Evolutionary conservation across 2,113 vertebrate genomes (phyloP).

Genomic region (Nothocercus julius): DNA sequence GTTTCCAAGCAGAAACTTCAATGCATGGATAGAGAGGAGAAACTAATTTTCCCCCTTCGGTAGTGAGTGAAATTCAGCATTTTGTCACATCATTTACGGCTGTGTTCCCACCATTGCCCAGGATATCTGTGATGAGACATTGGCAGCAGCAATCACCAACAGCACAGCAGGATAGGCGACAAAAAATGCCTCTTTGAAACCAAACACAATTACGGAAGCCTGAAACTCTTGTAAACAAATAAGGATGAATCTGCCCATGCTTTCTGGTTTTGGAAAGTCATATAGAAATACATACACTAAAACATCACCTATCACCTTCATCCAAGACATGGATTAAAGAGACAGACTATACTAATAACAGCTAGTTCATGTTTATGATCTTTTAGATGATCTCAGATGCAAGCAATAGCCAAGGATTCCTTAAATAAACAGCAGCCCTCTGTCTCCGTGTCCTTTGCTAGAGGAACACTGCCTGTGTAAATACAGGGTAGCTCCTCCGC

Average conservation of each 20-base stretch:
- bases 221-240: neutral
- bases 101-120: neutral
- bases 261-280: neutral
- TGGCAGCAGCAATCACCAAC: neutral
- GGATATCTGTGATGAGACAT: neutral
- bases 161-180: neutral
- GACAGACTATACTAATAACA: neutral
- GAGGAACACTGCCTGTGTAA: neutral
- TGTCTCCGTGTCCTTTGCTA: neutral
- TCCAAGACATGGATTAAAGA: neutral
- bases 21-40: neutral
- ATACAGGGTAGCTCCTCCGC: fast-evolving
- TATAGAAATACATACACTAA: neutral
- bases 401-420: neutral
- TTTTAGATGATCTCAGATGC: neutral
- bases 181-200: neutral
- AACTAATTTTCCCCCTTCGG: neutral
- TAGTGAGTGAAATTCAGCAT: neutral
- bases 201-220: neutral
- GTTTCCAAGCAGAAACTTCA: neutral
- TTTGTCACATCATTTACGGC: neutral
- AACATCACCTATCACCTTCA: neutral
- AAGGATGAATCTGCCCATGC: neutral
- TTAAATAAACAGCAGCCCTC: neutral
- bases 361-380: neutral